phyloP scores from a whole-genome alignment of 2,888 invertebrate species.

The Folsomia manolachei region DNA sequence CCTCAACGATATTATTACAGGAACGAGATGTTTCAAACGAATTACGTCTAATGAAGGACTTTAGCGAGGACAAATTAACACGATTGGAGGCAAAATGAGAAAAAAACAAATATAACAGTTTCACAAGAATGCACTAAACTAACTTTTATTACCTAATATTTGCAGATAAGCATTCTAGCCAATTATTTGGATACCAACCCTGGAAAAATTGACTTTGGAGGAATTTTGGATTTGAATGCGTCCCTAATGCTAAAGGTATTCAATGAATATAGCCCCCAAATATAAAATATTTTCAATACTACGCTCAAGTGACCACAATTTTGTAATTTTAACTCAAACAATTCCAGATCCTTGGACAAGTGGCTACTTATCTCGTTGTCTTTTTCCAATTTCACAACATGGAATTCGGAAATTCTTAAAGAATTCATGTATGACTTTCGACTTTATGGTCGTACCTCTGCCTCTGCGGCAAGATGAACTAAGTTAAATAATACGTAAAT shows the following conservation, averaged over 20 bases:
- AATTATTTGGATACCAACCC: conserved; percentile 23
- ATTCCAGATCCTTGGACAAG: conserved; percentile 26
- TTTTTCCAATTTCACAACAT: conserved; percentile 29
- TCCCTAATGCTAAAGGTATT: conserved; percentile 26
- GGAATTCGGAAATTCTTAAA: too few species aligned
- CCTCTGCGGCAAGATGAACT: too few species aligned
- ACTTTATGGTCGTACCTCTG: too few species aligned
- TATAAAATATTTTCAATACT: too few species aligned
- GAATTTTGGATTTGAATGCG: conserved; percentile 23
- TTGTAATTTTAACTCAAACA: neutral
- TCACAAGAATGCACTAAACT: too few species aligned
- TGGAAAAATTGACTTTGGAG: conserved; percentile 23
- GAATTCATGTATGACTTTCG: too few species aligned
- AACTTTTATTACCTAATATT: too few species aligned
- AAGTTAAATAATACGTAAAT: too few species aligned
- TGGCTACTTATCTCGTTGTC: conserved; percentile 28
- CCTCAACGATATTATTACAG: too few species aligned
- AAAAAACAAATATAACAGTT: too few species aligned
- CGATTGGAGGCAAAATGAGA: neutral
- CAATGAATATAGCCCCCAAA: too few species aligned
- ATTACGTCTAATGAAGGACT: neutral
- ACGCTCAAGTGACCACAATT: neutral
- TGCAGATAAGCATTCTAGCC: conserved; percentile 25
- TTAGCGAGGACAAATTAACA: neutral
- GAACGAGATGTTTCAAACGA: neutral